These are phyloP conservation scores for Rana temporaria DNA, from an alignment of 2,113 vertebrate species.

Conservation along the genomic window DNA sequence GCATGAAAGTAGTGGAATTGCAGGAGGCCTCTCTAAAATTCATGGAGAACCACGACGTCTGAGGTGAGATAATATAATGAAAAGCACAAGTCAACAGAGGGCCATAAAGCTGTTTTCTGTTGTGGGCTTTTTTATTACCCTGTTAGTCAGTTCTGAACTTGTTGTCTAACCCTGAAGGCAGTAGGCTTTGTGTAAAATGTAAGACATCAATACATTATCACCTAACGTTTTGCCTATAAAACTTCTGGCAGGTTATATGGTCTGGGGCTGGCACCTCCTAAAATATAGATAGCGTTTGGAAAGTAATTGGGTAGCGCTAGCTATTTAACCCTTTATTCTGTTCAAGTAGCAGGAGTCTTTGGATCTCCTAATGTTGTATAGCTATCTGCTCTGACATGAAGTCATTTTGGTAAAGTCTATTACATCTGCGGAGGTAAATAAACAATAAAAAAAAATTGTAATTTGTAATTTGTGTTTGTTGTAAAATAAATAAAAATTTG, in stretches of 20 bases:
- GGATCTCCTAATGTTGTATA: neutral
- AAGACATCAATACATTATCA: constrained; percentile 74
- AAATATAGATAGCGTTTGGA: constrained; percentile 69
- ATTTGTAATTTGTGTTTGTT: too few species aligned
- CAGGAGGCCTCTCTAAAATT: constrained; percentile 40
- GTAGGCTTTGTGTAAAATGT: constrained; percentile 71
- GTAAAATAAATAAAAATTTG: too few species aligned
- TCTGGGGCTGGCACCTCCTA: constrained; percentile 68
- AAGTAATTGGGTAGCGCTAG: constrained; percentile 57
- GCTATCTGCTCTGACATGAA: neutral
- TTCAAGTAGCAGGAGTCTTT: neutral
- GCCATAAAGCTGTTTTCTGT: constrained; percentile 75
- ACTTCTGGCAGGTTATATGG: constrained; percentile 73
- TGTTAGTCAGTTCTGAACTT: constrained; percentile 70
- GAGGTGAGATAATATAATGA: constrained; percentile 75
- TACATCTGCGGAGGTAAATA: too few species aligned
- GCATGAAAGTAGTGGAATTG: constrained; percentile 31
- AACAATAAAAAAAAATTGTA: too few species aligned
- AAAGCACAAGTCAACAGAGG: constrained; percentile 78
- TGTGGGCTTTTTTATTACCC: constrained; percentile 76
- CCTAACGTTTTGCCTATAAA: constrained; percentile 77
- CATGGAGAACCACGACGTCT: constrained; percentile 66
- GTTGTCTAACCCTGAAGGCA: constrained; percentile 69
- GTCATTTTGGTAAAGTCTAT: neutral
- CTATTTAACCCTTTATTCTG: constrained; percentile 58